Conservation (phyloP, 2,888 invertebrate genomes). For the Arctia plantaginis region DNA sequence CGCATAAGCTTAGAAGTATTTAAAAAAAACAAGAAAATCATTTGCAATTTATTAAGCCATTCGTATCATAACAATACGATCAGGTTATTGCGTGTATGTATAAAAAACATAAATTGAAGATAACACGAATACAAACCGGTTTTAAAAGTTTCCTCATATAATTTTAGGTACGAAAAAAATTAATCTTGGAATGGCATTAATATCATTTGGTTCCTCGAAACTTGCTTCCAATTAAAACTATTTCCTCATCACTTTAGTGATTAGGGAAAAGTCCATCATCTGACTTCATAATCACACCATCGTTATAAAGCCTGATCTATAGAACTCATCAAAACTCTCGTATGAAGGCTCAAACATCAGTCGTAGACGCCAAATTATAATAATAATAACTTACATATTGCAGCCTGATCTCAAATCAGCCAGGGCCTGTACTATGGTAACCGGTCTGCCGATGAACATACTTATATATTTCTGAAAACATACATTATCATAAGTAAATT, state of each 20-base stretch:
- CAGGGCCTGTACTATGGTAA: no score
- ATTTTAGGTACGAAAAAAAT: not conserved
- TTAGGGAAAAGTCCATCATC: no score
- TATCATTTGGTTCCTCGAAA: not conserved
- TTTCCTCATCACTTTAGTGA: not conserved
- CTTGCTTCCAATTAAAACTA: not conserved
- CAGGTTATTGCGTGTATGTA: not conserved
- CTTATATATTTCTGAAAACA: no score
- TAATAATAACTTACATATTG: no score
- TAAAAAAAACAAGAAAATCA: not conserved
- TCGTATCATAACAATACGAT: not conserved
- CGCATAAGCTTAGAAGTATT: not conserved
- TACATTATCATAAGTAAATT: no score
- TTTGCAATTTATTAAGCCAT: not conserved
- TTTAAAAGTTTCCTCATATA: not conserved
- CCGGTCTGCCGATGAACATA: no score
- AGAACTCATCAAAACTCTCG: no score
- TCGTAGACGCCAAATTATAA: no score
- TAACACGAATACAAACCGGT: constrained; percentile 2
- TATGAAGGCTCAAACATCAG: no score
- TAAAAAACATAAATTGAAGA: not conserved
- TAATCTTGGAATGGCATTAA: not conserved
- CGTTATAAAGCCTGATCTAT: no score
- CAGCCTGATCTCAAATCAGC: no score
- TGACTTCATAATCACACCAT: no score